A percentile compares a stretch with the other conserved stretches of the same genome.
phyloP scores from a whole-genome alignment of 2,113 vertebrate species.

The Melanerpes aurifrons region DNA sequence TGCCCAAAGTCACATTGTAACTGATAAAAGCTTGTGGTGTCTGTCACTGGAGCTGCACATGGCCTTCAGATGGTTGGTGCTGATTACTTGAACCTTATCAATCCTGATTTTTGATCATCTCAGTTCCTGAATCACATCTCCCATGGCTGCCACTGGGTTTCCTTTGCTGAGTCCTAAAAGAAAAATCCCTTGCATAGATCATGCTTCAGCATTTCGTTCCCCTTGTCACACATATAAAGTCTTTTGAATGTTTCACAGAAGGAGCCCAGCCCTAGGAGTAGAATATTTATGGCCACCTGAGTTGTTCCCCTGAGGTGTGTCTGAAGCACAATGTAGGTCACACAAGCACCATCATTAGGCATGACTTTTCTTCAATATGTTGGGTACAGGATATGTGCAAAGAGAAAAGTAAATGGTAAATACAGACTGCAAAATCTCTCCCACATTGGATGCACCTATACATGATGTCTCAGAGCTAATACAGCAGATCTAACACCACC shows the following conservation, averaged over 20 bases:
- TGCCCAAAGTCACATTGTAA: neutral
- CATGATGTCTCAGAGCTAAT: neutral
- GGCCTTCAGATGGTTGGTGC: neutral
- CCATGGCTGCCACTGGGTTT: neutral
- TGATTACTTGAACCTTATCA: neutral
- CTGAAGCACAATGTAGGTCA: neutral
- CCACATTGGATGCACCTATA: fast-evolving
- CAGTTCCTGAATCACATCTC: neutral
- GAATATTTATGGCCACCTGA: neutral
- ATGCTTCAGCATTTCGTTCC: neutral
- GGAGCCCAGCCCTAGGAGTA: neutral
- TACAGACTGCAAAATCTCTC: too few species aligned
- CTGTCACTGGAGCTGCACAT: neutral
- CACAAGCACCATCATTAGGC: neutral
- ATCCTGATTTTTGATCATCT: neutral
- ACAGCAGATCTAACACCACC: neutral
- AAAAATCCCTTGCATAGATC: neutral
- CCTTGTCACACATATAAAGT: neutral
- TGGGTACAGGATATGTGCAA: neutral
- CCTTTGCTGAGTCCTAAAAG: neutral
- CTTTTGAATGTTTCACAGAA: neutral
- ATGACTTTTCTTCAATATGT: neutral
- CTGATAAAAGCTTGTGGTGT: neutral
- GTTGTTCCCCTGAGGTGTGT: neutral
- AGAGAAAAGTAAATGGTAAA: neutral